Evolutionary conservation across 2,888 invertebrate species (phyloP).

Genomic region (Caenorhabditis drosophilae): DNA sequence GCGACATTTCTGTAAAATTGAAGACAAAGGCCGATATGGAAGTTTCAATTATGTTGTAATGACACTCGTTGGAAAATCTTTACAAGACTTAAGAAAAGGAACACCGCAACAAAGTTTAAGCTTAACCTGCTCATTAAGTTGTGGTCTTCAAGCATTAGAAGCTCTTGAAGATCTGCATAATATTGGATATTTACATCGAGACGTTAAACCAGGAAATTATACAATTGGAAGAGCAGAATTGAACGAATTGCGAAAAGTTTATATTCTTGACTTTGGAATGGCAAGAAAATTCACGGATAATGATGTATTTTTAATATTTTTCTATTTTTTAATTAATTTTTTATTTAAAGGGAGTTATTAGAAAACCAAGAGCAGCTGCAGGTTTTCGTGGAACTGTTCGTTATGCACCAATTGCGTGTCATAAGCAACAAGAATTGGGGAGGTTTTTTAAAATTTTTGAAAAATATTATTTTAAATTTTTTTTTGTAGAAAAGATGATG

Average conservation of each 20-base stretch:
- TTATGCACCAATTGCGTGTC: conserved; percentile 63
- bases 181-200: conserved; percentile 58
- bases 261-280: conserved; percentile 57
- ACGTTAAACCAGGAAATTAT: conserved; percentile 56
- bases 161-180: conserved; percentile 60
- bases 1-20: conserved; percentile 66
- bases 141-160: conserved; percentile 49
- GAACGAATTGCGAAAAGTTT: conserved; percentile 49
- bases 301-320: conserved; percentile 11
- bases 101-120: conserved; percentile 39
- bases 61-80: conserved; percentile 61
- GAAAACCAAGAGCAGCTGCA: conserved; percentile 60
- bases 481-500: conserved; percentile 53
- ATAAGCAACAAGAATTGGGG: conserved; percentile 56
- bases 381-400: conserved; percentile 67
- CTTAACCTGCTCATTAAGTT: conserved; percentile 41
- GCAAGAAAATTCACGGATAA: conserved; percentile 55
- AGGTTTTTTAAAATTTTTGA: conserved; percentile 6
- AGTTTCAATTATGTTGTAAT: conserved; percentile 66
- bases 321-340: not conserved
- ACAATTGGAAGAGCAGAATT: conserved; percentile 53
- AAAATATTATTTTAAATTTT: not conserved
- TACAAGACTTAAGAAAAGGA: conserved; percentile 50
- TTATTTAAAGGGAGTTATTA: conserved; percentile 42
- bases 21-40: conserved; percentile 63